Percentiles rank a stretch among this genome's conserved stretches.
These are phyloP conservation scores for Euzophera pinguis DNA, from an alignment of 2,888 invertebrate genomes.

Conservation along the genomic window DNA sequence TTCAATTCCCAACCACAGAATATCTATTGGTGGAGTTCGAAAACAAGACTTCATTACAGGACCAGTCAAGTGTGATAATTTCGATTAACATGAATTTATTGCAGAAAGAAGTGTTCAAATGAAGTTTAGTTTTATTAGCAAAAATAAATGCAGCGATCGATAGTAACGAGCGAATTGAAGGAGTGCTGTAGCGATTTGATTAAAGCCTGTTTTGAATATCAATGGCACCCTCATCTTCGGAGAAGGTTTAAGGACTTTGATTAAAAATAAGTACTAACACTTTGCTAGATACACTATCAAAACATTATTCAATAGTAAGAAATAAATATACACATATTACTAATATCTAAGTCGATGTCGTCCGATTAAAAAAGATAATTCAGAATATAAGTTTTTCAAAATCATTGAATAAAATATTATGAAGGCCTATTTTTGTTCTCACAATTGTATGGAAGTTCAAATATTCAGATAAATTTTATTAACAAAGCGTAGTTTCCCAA, in stretches of 20 bases:
- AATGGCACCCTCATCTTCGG: constrained; percentile 18
- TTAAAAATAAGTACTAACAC: background rate
- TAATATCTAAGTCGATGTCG: no score
- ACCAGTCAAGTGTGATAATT: background rate
- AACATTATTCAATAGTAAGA: no score
- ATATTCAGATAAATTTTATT: constrained; percentile 24
- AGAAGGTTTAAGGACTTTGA: background rate
- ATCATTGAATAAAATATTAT: no score
- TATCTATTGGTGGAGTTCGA: no score
- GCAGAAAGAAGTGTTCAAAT: background rate
- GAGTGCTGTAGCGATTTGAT: constrained; percentile 20
- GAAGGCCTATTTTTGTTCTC: background rate
- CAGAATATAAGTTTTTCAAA: no score
- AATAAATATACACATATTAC: no score
- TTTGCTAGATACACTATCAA: no score
- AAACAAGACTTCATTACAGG: background rate
- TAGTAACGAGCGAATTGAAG: constrained; percentile 20
- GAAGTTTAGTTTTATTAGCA: constrained; percentile 7
- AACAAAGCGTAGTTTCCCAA: constrained; percentile 30
- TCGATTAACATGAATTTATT: background rate
- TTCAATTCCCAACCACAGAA: no score
- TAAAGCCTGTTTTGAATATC: constrained; percentile 25
- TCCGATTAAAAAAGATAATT: no score
- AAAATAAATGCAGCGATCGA: constrained; percentile 15
- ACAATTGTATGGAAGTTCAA: background rate